Percentiles rank a stretch among this genome's conserved stretches.
Conservation (phyloP, 1,140 invertebrate genomes). For the Drosophila sturtevanti region DNA sequence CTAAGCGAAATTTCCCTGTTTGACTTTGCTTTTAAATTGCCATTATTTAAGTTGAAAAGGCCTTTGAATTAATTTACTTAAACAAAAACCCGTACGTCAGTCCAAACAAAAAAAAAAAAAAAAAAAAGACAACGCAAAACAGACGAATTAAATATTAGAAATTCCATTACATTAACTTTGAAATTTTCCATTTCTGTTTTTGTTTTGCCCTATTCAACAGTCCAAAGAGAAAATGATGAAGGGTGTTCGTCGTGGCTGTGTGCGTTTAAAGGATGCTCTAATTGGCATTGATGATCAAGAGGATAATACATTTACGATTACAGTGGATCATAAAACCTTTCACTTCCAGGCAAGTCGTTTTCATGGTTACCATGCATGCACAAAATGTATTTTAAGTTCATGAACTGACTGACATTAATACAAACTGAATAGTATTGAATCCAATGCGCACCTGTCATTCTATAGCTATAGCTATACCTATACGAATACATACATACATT, state of each 20-base stretch:
- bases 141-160: conserved; percentile 7
- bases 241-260: conserved; percentile 97
- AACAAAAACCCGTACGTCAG: neutral
- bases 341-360: conserved; percentile 91
- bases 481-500: neutral
- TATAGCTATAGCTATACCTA: neutral
- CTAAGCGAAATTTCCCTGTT: conserved; percentile 82
- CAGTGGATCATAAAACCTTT: conserved; percentile 99
- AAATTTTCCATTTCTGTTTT: conserved; percentile 4
- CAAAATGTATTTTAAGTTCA: neutral
- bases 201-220: conserved; percentile 85
- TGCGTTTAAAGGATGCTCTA: conserved; percentile 95
- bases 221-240: conserved; percentile 99
- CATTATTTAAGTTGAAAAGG: conserved; percentile 54
- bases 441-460: neutral
- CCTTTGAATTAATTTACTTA: conserved; percentile 11
- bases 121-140: neutral
- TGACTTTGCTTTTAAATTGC: conserved; percentile 84
- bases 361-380: neutral
- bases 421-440: neutral
- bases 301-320: conserved; percentile 99
- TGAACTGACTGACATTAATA: neutral
- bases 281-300: conserved; percentile 99
- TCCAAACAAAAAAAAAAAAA: too few relatives aligned
- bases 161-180: neutral